A percentile compares a stretch with the other conserved stretches of the same genome.
Conservation (phyloP, 23 tunicate genomes). For the Trididemnum clinides region DNA sequence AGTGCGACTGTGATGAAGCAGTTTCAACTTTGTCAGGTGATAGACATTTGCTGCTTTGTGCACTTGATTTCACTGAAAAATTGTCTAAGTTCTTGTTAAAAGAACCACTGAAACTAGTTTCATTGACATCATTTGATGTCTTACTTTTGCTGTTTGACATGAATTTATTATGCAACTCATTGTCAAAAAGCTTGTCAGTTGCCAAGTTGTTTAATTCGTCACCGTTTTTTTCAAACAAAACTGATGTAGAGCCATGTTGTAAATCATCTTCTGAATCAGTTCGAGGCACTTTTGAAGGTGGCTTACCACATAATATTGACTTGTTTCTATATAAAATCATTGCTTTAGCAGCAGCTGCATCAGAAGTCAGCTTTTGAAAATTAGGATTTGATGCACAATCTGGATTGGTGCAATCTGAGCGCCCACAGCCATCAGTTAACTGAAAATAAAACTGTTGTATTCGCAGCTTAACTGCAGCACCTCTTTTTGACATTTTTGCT, state of each 20-base stretch:
- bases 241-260: neutral
- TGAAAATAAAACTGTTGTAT: slow-evolving; percentile 69
- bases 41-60: neutral
- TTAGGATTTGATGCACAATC: slow-evolving; percentile 83
- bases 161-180: neutral
- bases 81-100: no score
- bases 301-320: slow-evolving; percentile 51
- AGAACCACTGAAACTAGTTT: no score
- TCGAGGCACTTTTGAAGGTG: slow-evolving; percentile 12
- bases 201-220: neutral
- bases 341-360: slow-evolving; percentile 80
- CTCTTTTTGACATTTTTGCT: slow-evolving; percentile 76
- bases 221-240: neutral
- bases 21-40: neutral
- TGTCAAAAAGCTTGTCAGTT: neutral
- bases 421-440: slow-evolving; percentile 75
- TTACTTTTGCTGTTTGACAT: no score
- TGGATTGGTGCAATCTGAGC: slow-evolving; percentile 56
- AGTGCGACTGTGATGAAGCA: neutral
- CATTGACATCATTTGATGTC: no score
- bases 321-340: slow-evolving; percentile 47
- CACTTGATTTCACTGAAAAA: neutral
- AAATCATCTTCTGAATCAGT: neutral
- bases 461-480: slow-evolving; percentile 40
- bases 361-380: slow-evolving; percentile 32